Conservation (phyloP, 2,113 vertebrate genomes). For the Ahaetulla prasina region DNA sequence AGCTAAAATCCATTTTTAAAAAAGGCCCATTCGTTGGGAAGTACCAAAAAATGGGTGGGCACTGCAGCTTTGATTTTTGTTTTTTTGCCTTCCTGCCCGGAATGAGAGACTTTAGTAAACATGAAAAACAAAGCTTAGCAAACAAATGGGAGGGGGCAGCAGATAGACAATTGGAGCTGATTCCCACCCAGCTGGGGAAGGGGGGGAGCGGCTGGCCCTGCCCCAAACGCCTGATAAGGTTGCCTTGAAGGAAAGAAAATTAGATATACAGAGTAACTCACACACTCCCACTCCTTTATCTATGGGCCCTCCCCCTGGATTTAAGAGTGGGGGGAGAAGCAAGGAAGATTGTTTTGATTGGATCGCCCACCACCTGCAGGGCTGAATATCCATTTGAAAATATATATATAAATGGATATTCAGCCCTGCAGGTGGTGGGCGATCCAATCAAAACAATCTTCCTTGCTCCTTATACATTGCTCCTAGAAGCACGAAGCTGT, state of each 20-base stretch:
- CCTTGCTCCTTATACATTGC: too few relatives aligned
- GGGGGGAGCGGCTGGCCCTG: neutral
- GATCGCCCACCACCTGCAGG: neutral
- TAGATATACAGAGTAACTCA: neutral
- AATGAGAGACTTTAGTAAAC: slow-evolving; percentile 13
- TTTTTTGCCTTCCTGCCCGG: neutral
- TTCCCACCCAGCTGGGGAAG: neutral
- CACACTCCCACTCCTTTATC: neutral
- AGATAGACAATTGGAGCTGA: neutral
- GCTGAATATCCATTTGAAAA: neutral
- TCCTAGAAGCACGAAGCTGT: too few relatives aligned
- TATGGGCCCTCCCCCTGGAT: neutral
- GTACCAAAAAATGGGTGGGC: neutral
- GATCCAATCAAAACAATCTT: too few relatives aligned
- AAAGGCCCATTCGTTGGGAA: neutral
- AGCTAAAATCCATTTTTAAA: neutral
- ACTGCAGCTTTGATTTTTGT: neutral
- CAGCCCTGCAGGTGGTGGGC: too few relatives aligned
- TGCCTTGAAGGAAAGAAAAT: neutral
- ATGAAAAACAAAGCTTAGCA: neutral
- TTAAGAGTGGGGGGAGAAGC: neutral
- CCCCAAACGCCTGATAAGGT: neutral
- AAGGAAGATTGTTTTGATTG: neutral
- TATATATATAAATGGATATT: too few relatives aligned
- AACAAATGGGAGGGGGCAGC: neutral